Base-by-base conservation (phyloP, 2,797 vertebrate genomes). In the Chelonia mydas region DNA sequence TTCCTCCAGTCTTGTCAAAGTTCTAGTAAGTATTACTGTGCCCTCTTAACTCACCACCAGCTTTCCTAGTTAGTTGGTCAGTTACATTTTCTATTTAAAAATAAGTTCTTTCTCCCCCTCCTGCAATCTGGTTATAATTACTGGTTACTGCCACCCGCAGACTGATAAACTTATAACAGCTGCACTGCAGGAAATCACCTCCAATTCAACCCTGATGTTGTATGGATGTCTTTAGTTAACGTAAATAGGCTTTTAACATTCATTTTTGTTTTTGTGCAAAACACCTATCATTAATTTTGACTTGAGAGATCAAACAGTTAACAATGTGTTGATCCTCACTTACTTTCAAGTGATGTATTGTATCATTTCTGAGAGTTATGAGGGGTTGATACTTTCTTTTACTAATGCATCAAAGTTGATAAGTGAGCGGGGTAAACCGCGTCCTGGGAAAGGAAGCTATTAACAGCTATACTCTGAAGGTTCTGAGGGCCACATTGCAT, bases 161-260 rank as follows among this genome's bases (percentile, higher is more conserved):
- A 98, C 98, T 97, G 96, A 96, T 98, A 99, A 99, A 99, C 98
- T 95, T 95, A 97, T 98, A 98, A 98, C 98, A 99, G 98, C 98
- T 99, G 99, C 98, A 97, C 96, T 94, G 91, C 97, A 97, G 98
- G 98, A 98, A 98, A 98, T 98, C 97, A 98, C 97, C 98, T 97
- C 97, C 97, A 92, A 95, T 98, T 98, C 98, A 97, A 97, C 98
- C 97, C 98, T 88, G 96, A 97, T 98, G 98, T 97, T 83, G 96
- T 94, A 97, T 96, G 98, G 97, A 98, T 97, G 97, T 98, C 98
- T 98, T 98, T 96, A 97, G 98, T 98, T 98, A 98, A 89, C 96
- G 84, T 97, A 97, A 98, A 98, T 97, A 96, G 97, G 94, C 98
- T 98, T 97, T 98, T 98, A 98, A 97, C 97, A 96, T 98, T 96